Conservation (phyloP, 2,113 vertebrate species). For the Mystacornis crossleyi region DNA sequence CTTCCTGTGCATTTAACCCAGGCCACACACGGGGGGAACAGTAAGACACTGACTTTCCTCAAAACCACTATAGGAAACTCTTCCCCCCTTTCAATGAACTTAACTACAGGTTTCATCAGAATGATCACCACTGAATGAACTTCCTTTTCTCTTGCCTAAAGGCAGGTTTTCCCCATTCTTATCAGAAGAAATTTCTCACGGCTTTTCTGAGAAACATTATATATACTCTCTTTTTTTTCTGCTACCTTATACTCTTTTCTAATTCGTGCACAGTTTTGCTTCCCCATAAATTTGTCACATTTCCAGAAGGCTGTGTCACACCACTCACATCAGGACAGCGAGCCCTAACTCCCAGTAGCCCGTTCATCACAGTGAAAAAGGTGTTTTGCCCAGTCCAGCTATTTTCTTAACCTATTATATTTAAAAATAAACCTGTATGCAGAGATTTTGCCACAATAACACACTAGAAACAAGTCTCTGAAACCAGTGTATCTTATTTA, state of each 20-base stretch:
- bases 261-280: background rate
- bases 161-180: background rate
- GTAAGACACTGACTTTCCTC: background rate
- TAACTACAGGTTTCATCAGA: background rate
- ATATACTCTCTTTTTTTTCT: background rate
- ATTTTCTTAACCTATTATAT: background rate
- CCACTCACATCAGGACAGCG: background rate
- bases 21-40: accelerated
- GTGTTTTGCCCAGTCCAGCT: background rate
- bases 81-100: background rate
- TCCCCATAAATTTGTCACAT: background rate
- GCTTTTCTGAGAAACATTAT: background rate
- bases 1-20: background rate
- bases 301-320: background rate
- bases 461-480: background rate
- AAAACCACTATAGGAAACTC: background rate
- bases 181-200: background rate
- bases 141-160: background rate
- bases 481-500: background rate
- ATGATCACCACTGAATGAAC: background rate
- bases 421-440: background rate
- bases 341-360: background rate
- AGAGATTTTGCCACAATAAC: background rate
- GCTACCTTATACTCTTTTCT: background rate
- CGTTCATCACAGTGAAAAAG: background rate